Base-by-base conservation (phyloP, 2,113 vertebrate genomes). In the Melospiza melodia region DNA sequence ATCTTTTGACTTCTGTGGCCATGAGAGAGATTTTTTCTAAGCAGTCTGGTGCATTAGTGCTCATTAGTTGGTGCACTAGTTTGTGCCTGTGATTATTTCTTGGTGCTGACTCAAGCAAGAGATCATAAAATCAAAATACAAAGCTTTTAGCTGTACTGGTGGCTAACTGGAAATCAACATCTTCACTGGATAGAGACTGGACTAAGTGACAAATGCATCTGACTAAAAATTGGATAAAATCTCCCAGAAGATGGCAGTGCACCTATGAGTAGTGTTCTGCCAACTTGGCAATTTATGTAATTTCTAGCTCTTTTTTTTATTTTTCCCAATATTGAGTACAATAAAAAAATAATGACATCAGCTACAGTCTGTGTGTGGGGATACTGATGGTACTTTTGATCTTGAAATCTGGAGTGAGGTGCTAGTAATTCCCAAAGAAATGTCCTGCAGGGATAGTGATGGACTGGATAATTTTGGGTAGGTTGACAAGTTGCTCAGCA, bases 221-320 rank as follows among this genome's bases (percentile, higher is more conserved):
- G n/a, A 63, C 43, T 86, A 33, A 83, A 86, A 94, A 27, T 21
- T 59, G 37, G 48, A 72, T 58, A 61, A 57, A 37, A 86, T 93
- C 52, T 83, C 83, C 93, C 90, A 91, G 93, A 96, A 96, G 88
- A 87, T 95, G 95, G 92, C 94, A 96, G 76, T 94, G 79, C 76
- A 90, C 92, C 25, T 87, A 35, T 78, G 44, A 74, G 25, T 49
- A 88, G 22, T 72, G 44, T 86, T 93, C 65, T 86, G 41, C 30
- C 90, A 83, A 15, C 24, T 75, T 81, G 84, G 18, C 33, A 89
- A 65, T 2, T 57, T 51, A 2, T 20, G 6, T 23, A 0, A 44
- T 83, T 81, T 69, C 10, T 76, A 73, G 25, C 15, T 63, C 6
- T 35, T 30, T 2, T 43, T 24, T 28, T n/a, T 55, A 59, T 86